Conservation (phyloP, 2,113 vertebrate species). For the Helogale parvula region DNA sequence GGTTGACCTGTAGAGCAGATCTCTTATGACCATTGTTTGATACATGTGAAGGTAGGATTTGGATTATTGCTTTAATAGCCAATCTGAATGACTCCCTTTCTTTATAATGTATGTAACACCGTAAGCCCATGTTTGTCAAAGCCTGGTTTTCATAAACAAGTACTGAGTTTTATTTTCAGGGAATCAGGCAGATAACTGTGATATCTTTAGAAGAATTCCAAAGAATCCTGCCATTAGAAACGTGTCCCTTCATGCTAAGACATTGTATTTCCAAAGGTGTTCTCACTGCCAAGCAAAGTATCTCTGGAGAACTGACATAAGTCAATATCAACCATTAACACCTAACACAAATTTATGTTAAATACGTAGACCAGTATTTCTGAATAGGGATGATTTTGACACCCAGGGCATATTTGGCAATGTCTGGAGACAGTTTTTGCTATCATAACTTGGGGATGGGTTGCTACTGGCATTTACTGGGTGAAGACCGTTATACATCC, state of each 20-base stretch:
- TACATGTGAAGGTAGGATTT: neutral
- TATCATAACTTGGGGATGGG: neutral
- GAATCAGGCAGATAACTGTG: neutral
- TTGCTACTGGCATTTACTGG: neutral
- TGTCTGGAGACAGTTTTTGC: neutral
- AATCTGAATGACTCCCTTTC: neutral
- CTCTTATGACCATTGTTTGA: neutral
- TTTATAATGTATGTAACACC: neutral
- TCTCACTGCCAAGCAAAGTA: neutral
- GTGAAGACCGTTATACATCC: neutral
- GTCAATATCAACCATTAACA: neutral
- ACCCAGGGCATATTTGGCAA: neutral
- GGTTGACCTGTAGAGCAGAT: neutral
- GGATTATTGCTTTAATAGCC: neutral
- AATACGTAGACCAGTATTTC: neutral
- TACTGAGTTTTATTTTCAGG: neutral
- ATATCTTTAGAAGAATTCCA: neutral
- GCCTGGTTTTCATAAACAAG: neutral
- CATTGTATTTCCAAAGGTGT: neutral
- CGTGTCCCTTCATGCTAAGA: neutral
- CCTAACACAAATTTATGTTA: neutral
- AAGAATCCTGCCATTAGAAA: neutral
- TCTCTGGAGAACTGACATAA: neutral
- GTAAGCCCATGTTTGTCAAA: neutral
- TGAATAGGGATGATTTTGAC: neutral